Base-by-base conservation (phyloP, 2,797 vertebrate species). In the Rhinoraja longicauda region DNA sequence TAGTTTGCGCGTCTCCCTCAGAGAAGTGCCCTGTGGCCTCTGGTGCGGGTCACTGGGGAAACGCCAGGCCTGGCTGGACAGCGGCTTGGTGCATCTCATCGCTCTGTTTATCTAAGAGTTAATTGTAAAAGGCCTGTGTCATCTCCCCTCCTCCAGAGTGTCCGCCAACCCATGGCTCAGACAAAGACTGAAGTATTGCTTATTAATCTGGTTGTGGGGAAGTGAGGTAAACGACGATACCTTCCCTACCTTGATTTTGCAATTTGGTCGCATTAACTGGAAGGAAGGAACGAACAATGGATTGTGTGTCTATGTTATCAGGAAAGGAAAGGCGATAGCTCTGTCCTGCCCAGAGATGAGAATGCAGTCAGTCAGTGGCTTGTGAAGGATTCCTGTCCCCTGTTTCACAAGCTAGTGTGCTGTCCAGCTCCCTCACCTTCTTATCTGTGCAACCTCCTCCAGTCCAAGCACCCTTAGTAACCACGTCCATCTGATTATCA, bases 71-170 rank as follows among this genome's bases (percentile, higher is more conserved):
- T 64, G 39, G 90, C 90, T 73, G 67, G 26, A 36, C 72, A 24
- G 70, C 39, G n/a, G 53, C 57, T 75, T 72, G 70, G 90, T n/a
- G 24, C 36, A 92, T 45, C 39, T 53, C 64, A 72, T 72, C 36
- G 13, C 21, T 62, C 32, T 92, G 90, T 92, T 92, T 92, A 17
- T 92, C 70, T 29, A 92, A 45, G 36, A 92, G 90, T 92, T 75
- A 75, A 91, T 72, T 70, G 64, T 72, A 39, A 91, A 92, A 73
- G 36, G 70, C 24, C 70, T 5, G 39, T 73, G 36, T 12, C 64
- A 92, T 75, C 39, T 73, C 45, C 45, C 53, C 6, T 53, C 39
- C 39, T 32, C 62, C 21, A 8, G n/a, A 59, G 39, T 90, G 59
- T 70, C 19, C 67, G 24, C 90, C 72, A 53, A 45, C 39, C n/a